phyloP scores from a whole-genome alignment of 2,113 vertebrate genomes.

The Limnothrissa miodon region DNA sequence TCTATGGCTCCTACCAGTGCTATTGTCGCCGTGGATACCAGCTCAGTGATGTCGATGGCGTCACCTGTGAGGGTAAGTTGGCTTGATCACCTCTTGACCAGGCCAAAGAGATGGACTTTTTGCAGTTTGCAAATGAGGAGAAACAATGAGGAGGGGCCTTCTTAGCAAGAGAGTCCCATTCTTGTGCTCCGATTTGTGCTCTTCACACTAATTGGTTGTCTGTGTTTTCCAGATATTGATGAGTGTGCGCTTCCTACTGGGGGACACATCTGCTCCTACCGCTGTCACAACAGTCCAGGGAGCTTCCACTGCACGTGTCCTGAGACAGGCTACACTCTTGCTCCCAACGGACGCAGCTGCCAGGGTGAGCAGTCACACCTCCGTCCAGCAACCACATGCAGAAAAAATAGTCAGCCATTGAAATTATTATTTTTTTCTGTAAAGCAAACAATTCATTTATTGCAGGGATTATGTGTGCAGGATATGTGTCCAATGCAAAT shows the following conservation, averaged over 20 bases:
- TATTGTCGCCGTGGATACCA: slow-evolving; percentile 96
- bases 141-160: too few species aligned
- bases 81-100: background rate
- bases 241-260: slow-evolving; percentile 94
- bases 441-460: background rate
- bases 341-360: slow-evolving; percentile 90
- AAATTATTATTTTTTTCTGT: background rate
- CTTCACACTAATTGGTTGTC: background rate
- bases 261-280: slow-evolving; percentile 91
- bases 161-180: too few species aligned
- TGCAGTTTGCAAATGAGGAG: too few species aligned
- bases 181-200: background rate
- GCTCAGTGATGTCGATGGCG: slow-evolving; percentile 91
- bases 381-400: background rate
- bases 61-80: slow-evolving; percentile 88
- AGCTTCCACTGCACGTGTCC: slow-evolving; percentile 96
- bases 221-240: slow-evolving; percentile 82
- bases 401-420: too few species aligned
- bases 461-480: background rate
- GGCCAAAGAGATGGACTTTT: background rate
- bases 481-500: background rate
- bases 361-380: slow-evolving; percentile 75
- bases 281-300: slow-evolving; percentile 85
- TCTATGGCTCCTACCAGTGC: slow-evolving; percentile 96
- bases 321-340: slow-evolving; percentile 79